phyloP scores from a whole-genome alignment of 2,888 invertebrate species.

The Drosophila anomelani region DNA sequence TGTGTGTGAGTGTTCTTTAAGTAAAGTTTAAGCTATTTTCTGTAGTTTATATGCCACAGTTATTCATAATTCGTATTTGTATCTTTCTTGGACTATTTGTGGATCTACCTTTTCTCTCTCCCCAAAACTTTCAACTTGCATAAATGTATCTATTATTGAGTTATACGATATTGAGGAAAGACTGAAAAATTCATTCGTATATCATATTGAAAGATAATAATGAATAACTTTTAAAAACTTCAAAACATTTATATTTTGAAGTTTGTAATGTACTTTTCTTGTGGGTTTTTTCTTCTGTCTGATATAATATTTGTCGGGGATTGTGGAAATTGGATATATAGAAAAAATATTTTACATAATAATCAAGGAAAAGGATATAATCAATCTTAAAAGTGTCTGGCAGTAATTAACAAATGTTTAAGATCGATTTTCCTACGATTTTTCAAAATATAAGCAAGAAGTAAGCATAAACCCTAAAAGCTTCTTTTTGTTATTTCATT shows the following conservation, averaged over 20 bases:
- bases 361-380: background rate
- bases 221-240: background rate
- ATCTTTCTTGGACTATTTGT: background rate
- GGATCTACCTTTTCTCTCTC: background rate
- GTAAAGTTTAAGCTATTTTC: conserved; percentile 14
- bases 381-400: background rate
- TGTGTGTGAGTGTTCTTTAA: conserved; percentile 4
- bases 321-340: background rate
- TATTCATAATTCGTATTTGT: conserved; percentile 3
- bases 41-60: conserved; percentile 16
- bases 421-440: background rate
- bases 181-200: background rate
- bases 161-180: background rate
- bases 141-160: background rate
- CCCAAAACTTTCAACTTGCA: conserved; percentile 21
- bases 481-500: conserved; percentile 23
- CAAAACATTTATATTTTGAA: background rate
- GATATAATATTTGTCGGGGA: background rate
- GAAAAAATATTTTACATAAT: background rate
- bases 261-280: background rate
- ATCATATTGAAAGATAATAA: background rate
- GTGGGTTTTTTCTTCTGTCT: background rate
- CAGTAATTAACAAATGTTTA: background rate
- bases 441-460: background rate
- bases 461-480: background rate